Evolutionary conservation across 2,113 vertebrate species (phyloP).

Genomic region (Tachycineta bicolor): DNA sequence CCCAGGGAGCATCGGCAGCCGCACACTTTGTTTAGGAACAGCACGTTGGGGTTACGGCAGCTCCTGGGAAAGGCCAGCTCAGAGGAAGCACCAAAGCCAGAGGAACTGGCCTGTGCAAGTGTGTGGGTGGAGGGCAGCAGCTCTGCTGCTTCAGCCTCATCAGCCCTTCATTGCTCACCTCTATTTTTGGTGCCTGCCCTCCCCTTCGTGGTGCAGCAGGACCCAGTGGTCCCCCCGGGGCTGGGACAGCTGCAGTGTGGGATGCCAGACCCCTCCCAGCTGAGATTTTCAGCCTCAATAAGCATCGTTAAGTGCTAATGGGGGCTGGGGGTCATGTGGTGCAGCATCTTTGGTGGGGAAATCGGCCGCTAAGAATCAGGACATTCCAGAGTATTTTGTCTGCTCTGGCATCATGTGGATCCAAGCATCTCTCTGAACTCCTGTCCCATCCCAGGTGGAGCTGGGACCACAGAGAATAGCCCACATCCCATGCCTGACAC

Average conservation of each 20-base stretch:
- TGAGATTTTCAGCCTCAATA: not conserved
- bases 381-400: not conserved
- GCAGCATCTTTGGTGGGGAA: not conserved
- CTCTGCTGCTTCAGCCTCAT: not conserved
- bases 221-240: not conserved
- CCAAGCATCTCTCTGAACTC: not conserved
- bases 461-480: not conserved
- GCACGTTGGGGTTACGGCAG: not conserved
- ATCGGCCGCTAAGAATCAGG: not conserved
- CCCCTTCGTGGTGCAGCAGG: not conserved
- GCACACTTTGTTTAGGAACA: slow-evolving; percentile 10
- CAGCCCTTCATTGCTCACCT: not conserved
- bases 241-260: slow-evolving; percentile 25
- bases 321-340: not conserved
- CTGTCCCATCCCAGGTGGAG: not conserved
- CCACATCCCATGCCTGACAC: fast-evolving
- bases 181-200: not conserved
- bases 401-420: not conserved
- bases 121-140: not conserved
- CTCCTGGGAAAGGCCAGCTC: slow-evolving; percentile 59
- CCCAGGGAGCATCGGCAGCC: not conserved
- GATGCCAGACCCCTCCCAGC: not conserved
- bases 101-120: not conserved
- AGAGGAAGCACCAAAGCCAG: not conserved
- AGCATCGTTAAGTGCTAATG: fast-evolving